Conservation (phyloP, 1,140 invertebrate species). For the Yoshiicerus persimilis region DNA sequence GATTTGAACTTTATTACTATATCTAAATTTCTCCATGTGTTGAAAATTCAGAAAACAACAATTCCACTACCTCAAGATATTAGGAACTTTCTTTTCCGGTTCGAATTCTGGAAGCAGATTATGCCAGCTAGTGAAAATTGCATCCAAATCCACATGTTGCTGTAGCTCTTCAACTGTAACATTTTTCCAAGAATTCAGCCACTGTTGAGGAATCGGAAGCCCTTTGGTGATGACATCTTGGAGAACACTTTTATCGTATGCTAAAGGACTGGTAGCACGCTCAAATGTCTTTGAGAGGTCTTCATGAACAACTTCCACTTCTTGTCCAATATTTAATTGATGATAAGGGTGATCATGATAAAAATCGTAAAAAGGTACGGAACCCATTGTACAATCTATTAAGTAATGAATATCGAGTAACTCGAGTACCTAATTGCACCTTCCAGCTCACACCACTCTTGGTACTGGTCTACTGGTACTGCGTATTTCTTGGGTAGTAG, state of each 20-base stretch:
- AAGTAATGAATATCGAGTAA: no score
- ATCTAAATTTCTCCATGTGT: no score
- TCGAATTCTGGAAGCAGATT: not conserved
- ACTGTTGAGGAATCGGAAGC: not conserved
- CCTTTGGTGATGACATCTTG: not conserved
- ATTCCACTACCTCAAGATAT: not conserved
- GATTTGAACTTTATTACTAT: no score
- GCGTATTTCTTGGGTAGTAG: no score
- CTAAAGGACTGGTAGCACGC: not conserved
- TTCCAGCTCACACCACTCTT: no score
- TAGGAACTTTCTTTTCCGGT: not conserved
- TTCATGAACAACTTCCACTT: not conserved
- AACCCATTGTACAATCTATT: not conserved
- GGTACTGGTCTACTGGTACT: no score
- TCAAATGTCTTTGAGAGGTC: not conserved
- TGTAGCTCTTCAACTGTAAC: not conserved
- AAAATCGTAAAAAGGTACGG: not conserved
- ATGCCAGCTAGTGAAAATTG: not conserved
- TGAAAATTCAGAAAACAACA: not conserved
- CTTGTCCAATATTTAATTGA: not conserved
- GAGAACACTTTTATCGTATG: not conserved
- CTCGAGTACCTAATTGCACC: no score
- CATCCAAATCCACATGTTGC: not conserved
- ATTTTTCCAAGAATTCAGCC: not conserved
- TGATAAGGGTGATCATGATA: constrained; percentile 5